Evolutionary conservation across 2,797 vertebrate species (phyloP).

Genomic region (Acanthurus leucopareius): DNA sequence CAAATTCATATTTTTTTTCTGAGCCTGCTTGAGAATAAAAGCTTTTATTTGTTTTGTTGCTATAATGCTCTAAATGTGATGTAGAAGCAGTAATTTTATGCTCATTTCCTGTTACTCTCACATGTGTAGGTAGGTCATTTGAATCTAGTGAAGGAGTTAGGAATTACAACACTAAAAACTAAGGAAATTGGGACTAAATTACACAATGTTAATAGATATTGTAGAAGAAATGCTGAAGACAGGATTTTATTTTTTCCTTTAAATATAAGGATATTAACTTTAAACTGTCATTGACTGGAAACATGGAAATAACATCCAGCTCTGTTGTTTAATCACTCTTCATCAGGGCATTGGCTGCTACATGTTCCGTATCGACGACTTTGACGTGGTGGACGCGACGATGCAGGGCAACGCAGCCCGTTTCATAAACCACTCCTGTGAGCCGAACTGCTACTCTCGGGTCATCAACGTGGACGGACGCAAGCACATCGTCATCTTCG

Average conservation of each 20-base stretch:
- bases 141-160: not conserved
- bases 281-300: not conserved
- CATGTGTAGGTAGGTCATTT: too few species aligned
- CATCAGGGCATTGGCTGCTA: constrained; percentile 93
- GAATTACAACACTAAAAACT: not conserved
- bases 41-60: not conserved
- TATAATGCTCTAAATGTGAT: not conserved
- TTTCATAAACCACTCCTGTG: constrained; percentile 97
- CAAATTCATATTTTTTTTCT: not conserved
- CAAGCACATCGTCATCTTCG: constrained; percentile 97
- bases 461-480: constrained; percentile 95
- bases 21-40: not conserved
- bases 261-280: not conserved
- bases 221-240: not conserved
- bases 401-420: constrained; percentile 95
- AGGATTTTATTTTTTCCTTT: not conserved
- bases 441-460: constrained; percentile 95
- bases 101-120: too few species aligned
- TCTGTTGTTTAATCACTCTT: not conserved
- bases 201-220: not conserved
- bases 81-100: not conserved
- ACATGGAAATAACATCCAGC: not conserved
- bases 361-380: constrained; percentile 97
- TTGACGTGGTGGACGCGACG: constrained; percentile 94
- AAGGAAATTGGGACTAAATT: not conserved